Evolutionary conservation across 2,113 vertebrate genomes (phyloP), one percentile per base, ranked within the genome.

Genomic region (Aepyceros melampus): DNA sequence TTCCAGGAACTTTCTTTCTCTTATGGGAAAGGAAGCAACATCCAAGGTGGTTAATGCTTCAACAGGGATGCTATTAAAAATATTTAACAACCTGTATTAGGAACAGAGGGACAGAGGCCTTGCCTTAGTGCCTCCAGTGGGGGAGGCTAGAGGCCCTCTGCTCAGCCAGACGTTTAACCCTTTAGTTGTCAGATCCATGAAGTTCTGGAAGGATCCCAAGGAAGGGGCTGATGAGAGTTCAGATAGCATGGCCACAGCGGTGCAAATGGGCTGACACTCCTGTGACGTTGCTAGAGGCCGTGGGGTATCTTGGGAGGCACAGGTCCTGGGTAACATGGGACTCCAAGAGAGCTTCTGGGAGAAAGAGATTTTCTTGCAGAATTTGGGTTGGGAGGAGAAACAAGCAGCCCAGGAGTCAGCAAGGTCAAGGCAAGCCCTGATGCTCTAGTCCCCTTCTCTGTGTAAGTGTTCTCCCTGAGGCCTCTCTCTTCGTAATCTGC

Each of bases 261-360:
- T 29, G 49, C 7, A 3, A 7, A 10, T 0, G 21, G 3, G 17
- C 60, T 31, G 36, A 45, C 36, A 19, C 33, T 3, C 2, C 43
- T 8, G 45, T 1, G 29, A 11, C 17, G 7, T 43, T n/a, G 49
- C 19, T 15, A 19, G 40, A 43, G 29, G 58, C 51, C 23, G 3
- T 1, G 40, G 49, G 36, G 51, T 5, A 62, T 7, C 6, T 7
- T 8, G 51, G 82, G 47, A 51, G 82, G n/a, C 51, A 15, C 51
- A 55, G 13, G 51, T 55, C 33, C 51, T 82, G 33, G 79, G 19
- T 82, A n/a, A 33, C 36, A 36, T 29, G n/a, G 51, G 33, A n/a
- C 40, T 19, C 51, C 5, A 6, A 58, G 40, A 36, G 15, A n/a
- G n/a, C 19, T 40, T 56, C 31, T 6, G 3, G 29, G 33, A 49